A percentile compares a stretch with the other conserved stretches of the same genome.
Evolutionary conservation across 2,113 vertebrate species (phyloP).

Genomic region (Polypterus senegalus): DNA sequence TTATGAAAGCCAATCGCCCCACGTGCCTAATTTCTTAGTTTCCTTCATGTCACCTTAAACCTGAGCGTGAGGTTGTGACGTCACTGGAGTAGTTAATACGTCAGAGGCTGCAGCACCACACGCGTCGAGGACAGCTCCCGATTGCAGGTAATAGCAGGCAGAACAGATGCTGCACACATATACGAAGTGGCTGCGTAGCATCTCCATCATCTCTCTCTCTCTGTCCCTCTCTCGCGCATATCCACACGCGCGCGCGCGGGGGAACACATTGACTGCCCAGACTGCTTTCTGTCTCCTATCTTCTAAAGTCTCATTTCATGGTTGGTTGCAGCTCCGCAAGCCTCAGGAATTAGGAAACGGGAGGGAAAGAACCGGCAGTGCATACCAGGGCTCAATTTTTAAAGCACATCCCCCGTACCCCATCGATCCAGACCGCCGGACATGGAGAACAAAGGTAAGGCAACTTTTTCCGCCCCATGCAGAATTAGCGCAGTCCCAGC

Average conservation of each 20-base stretch:
- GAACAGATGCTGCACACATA: slow-evolving; percentile 17
- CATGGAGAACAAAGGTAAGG: slow-evolving; percentile 71
- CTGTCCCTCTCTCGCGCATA: neutral
- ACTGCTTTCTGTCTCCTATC: slow-evolving; percentile 8
- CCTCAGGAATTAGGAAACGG: slow-evolving; percentile 43
- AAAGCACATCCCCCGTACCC: slow-evolving; percentile 40
- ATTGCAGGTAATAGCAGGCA: slow-evolving; percentile 44
- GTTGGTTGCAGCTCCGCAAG: slow-evolving; percentile 45
- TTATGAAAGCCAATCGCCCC: neutral
- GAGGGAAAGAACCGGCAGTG: slow-evolving; percentile 32
- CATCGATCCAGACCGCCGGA: slow-evolving; percentile 46
- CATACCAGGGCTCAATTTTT: slow-evolving; percentile 23
- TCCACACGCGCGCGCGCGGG: neutral
- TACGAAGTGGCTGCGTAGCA: slow-evolving; percentile 3
- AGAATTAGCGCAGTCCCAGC: too few species aligned
- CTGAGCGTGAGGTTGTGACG: slow-evolving; percentile 20
- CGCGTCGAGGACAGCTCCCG: slow-evolving; percentile 48
- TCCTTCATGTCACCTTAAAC: slow-evolving; percentile 23
- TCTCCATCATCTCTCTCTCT: neutral
- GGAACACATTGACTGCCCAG: neutral
- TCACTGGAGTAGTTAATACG: slow-evolving; percentile 24
- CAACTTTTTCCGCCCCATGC: slow-evolving; percentile 8
- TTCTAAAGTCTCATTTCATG: slow-evolving; percentile 26
- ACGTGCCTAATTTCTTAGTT: neutral
- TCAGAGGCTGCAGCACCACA: slow-evolving; percentile 41